Conservation (phyloP, 2,797 vertebrate species). For the Lutjanus argentimaculatus region DNA sequence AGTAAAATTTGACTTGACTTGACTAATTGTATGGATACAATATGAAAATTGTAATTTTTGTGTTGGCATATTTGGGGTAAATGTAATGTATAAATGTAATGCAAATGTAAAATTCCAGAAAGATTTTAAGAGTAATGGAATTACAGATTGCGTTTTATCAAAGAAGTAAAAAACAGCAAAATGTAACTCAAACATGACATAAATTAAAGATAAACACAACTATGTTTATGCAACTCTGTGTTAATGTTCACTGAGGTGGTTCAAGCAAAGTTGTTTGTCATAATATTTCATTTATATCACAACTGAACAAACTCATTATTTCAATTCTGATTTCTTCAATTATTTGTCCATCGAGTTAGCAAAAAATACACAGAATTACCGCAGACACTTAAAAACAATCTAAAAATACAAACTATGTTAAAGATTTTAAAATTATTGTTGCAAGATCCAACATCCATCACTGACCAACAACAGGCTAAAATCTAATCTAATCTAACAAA, state of each 20-base stretch:
- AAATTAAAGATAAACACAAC: no score
- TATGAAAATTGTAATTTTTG: no score
- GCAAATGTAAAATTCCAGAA: no score
- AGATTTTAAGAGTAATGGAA: not conserved
- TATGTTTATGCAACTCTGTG: no score
- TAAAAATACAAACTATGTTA: not conserved
- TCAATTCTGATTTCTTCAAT: not conserved
- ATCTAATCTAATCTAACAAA: not conserved
- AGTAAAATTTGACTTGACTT: no score
- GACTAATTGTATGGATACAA: no score
- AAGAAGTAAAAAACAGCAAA: not conserved
- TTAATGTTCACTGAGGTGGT: not conserved
- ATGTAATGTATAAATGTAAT: no score
- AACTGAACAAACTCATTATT: not conserved
- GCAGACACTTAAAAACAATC: not conserved
- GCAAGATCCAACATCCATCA: not conserved
- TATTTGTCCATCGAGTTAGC: not conserved
- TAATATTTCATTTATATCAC: no score
- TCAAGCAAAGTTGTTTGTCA: not conserved
- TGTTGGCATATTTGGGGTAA: no score
- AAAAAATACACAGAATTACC: not conserved
- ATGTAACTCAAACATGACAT: not conserved
- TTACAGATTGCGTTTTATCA: not conserved
- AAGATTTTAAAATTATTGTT: no score
- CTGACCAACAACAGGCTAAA: not conserved